Conservation (phyloP, 2,888 invertebrate genomes). For the Carcina quercana region DNA sequence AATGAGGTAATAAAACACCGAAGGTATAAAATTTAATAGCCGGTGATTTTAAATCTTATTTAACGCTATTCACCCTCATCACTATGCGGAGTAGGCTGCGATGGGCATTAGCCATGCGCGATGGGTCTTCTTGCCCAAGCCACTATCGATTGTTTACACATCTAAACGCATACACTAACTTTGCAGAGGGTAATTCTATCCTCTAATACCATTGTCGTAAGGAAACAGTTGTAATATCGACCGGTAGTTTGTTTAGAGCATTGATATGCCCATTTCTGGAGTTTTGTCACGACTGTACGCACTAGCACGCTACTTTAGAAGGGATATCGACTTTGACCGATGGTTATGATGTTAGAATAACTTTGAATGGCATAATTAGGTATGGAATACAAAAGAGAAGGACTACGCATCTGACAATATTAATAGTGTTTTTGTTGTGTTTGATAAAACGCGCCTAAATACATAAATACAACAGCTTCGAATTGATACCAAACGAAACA, state of each 20-base stretch:
- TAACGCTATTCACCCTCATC: slow-evolving; percentile 47
- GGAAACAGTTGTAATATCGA: slow-evolving; percentile 15
- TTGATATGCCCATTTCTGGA: slow-evolving; percentile 59
- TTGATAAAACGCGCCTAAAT: slow-evolving; percentile 4
- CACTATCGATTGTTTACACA: slow-evolving; percentile 62
- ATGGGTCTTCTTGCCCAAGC: slow-evolving; percentile 40
- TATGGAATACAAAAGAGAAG: slow-evolving; percentile 55
- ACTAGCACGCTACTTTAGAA: slow-evolving; percentile 50
- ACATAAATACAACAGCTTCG: background rate
- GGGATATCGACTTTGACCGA: slow-evolving; percentile 62
- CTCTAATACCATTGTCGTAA: slow-evolving; percentile 37
- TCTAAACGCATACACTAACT: slow-evolving; percentile 36
- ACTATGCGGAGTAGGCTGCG: slow-evolving; percentile 47
- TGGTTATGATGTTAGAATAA: slow-evolving; percentile 69
- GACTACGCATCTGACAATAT: slow-evolving; percentile 38
- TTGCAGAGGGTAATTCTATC: slow-evolving; percentile 38
- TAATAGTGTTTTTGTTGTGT: slow-evolving; percentile 43
- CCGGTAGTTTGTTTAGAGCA: slow-evolving; percentile 31
- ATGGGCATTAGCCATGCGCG: slow-evolving; percentile 60
- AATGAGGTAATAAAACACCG: slow-evolving; percentile 48
- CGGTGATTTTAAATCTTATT: slow-evolving; percentile 36
- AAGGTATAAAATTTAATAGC: slow-evolving; percentile 49
- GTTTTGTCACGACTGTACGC: slow-evolving; percentile 62
- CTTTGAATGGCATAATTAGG: slow-evolving; percentile 68
- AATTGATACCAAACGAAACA: too few relatives aligned